Base-by-base conservation (phyloP, 2,888 invertebrate genomes). In the Ditylenchus weischeri region DNA sequence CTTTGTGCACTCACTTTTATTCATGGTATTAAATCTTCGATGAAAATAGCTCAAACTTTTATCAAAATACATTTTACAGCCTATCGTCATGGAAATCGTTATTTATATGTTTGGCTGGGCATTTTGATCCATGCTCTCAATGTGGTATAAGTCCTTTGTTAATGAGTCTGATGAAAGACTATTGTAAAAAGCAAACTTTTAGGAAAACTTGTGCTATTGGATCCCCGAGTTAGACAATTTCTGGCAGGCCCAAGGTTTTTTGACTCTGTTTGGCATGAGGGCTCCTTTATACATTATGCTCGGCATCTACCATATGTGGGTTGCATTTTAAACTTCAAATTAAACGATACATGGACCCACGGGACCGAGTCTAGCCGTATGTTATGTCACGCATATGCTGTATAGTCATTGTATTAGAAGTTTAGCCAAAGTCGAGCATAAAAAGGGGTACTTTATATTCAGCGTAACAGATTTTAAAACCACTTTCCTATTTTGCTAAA, bases 221-320 rank as follows among this genome's bases (percentile, higher is more conserved):
- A 78, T 89, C 23, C 90, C 90, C 0, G 89, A 90, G 70, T 88
- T 89, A 69, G 90, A 90, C 84, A 90, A 90, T 83, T 91, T 90
- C 84, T 91, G 91, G 91, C 90, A 91, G 81, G 89, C 90, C 0
- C 90, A 81, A 70, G 81, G 81, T 0, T 88, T 89, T 0, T 83
- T 91, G 36, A 89, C 90, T 72, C 86, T 91, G 68, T 83, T 90
- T 23, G 90, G 90, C 8, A 85, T 87, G 47, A 86, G 90, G 57
- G 84, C 90, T 63, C 90, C 91, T 0, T 83, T 90, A 0, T 90
- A 91, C 78, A 89, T 91, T 62, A 84, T 91, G 57, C 85, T 89
- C 8, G 79, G 82, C 60, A 77, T 90, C 38, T 90, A 87, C 77
- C 86, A 86, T 49, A 83, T 84, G 54, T 35, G 48, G 47, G 10